Conservation (phyloP, 2,888 invertebrate species). For the Mycogona germanica region DNA sequence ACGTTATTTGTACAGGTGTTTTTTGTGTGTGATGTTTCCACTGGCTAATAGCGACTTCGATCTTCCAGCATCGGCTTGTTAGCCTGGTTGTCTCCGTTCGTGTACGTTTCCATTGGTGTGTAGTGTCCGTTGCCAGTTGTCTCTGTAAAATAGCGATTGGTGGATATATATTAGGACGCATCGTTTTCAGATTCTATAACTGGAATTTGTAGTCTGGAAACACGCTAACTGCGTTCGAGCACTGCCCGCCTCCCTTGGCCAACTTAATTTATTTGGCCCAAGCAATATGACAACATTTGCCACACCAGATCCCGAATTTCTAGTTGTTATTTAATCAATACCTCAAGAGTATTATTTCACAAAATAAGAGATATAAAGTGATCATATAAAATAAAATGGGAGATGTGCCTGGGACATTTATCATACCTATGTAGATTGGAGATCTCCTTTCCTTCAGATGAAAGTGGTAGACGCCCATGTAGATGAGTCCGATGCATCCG, state of each 20-base stretch:
- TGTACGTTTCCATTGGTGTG: constrained; percentile 15
- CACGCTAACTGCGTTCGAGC: no score
- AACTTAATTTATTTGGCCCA: no score
- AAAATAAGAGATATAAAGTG: neutral
- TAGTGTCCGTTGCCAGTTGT: constrained; percentile 14
- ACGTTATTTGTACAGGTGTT: neutral
- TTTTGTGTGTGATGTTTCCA: neutral
- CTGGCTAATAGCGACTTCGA: constrained; percentile 3
- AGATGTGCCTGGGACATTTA: no score
- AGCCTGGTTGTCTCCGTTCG: constrained; percentile 17
- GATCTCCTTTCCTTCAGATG: constrained; percentile 17
- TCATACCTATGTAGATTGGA: constrained; percentile 20
- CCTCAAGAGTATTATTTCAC: neutral
- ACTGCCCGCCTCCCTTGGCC: no score
- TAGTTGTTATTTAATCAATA: no score
- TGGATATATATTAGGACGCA: neutral
- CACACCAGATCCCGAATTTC: no score
- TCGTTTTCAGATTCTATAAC: no score
- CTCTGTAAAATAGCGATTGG: constrained; percentile 3
- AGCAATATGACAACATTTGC: no score
- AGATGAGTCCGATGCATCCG: constrained; percentile 19
- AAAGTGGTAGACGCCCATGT: constrained; percentile 20
- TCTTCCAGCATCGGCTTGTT: constrained; percentile 17
- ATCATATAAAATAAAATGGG: neutral
- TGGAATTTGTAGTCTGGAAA: no score